phyloP scores from a whole-genome alignment of 2,113 vertebrate species.

The Gymnocephalus cernua region DNA sequence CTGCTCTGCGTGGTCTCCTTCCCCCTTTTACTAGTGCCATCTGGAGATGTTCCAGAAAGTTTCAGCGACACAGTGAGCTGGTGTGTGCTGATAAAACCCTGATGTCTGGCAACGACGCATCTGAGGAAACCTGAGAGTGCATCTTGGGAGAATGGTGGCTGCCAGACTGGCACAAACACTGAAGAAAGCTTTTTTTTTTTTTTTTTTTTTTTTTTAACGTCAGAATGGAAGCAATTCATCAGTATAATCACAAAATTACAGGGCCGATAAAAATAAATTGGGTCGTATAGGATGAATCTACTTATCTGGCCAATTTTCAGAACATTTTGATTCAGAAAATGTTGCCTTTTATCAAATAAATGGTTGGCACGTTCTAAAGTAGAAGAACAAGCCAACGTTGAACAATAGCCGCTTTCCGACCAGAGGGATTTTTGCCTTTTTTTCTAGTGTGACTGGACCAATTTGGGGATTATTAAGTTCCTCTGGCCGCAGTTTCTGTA shows the following conservation, averaged over 20 bases:
- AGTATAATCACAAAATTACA: slow-evolving; percentile 34
- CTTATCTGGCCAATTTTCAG: background rate
- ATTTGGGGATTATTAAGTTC: too few relatives aligned
- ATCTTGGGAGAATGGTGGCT: slow-evolving; percentile 22
- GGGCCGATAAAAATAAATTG: slow-evolving; percentile 18
- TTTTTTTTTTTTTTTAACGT: background rate
- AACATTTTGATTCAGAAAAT: background rate
- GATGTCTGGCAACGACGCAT: slow-evolving; percentile 47
- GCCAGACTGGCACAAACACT: slow-evolving; percentile 53
- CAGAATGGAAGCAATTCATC: slow-evolving; percentile 51
- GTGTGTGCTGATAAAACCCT: slow-evolving; percentile 58
- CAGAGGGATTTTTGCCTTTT: too few relatives aligned
- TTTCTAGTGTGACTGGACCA: too few relatives aligned
- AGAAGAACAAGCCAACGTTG: background rate
- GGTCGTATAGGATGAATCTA: background rate
- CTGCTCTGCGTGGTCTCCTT: slow-evolving; percentile 48
- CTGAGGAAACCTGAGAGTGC: slow-evolving; percentile 60
- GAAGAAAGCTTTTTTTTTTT: slow-evolving; percentile 4
- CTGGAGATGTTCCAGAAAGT: slow-evolving; percentile 68
- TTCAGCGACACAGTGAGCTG: slow-evolving; percentile 55
- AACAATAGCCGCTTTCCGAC: too few relatives aligned
- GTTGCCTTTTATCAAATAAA: background rate
- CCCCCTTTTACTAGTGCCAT: slow-evolving; percentile 63
- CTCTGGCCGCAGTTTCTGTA: too few relatives aligned
- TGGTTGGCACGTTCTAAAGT: background rate